phyloP scores from a whole-genome alignment of 2,888 invertebrate genomes.

The Proisotoma minuta region DNA sequence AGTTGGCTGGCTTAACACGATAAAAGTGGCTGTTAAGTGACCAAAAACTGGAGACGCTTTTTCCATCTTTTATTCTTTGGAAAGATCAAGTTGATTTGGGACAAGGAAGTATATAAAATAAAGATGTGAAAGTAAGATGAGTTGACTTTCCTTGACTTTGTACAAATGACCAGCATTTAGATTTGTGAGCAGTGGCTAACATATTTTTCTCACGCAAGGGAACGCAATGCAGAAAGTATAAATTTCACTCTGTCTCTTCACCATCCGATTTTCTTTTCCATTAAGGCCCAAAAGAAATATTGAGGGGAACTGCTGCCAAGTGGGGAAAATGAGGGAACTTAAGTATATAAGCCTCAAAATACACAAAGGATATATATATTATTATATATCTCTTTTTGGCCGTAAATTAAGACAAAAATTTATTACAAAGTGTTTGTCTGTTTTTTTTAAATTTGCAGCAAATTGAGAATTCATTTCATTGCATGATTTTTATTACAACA shows the following conservation, averaged over 20 bases:
- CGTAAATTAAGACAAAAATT: too few species aligned
- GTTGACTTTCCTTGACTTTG: conserved; percentile 6
- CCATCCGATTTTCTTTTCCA: conserved; percentile 36
- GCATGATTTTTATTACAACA: background rate
- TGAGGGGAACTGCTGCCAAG: conserved; percentile 13
- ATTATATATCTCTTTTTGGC: too few species aligned
- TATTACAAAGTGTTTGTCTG: background rate
- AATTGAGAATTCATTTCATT: background rate
- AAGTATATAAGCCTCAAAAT: too few species aligned
- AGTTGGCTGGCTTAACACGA: too few species aligned
- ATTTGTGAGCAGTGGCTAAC: conserved; percentile 8
- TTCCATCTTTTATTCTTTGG: too few species aligned
- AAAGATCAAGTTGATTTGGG: too few species aligned
- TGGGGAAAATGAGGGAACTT: background rate
- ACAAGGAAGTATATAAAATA: too few species aligned
- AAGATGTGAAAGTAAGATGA: conserved; percentile 1
- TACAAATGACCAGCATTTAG: conserved; percentile 11
- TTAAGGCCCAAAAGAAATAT: conserved; percentile 42
- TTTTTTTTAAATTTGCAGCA: background rate
- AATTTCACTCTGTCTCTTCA: conserved; percentile 21
- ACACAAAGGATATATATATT: too few species aligned
- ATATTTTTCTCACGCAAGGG: conserved; percentile 21
- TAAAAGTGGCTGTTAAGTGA: too few species aligned
- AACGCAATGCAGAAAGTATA: conserved; percentile 21
- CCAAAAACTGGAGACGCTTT: too few species aligned